A percentile compares a stretch with the other conserved stretches of the same genome.
phyloP scores from a whole-genome alignment of 2,113 vertebrate genomes.

The Microcebus jonahi region DNA sequence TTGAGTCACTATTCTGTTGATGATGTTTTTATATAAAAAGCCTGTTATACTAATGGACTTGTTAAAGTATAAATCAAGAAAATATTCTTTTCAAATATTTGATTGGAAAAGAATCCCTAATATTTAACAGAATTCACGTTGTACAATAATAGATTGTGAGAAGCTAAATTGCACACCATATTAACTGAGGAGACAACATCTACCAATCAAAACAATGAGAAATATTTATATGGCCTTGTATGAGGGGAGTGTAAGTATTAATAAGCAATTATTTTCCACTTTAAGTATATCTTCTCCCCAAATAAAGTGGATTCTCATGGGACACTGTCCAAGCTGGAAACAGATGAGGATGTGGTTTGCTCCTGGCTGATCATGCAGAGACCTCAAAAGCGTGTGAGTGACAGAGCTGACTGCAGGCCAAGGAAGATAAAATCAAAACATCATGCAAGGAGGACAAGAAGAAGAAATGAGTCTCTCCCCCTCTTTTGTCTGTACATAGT shows the following conservation, averaged over 20 bases:
- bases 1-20: constrained; percentile 55
- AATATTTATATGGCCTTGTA: constrained; percentile 79
- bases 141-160: constrained; percentile 72
- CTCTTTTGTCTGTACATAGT: not conserved
- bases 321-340: not conserved
- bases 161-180: constrained; percentile 71
- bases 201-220: constrained; percentile 77
- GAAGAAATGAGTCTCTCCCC: not conserved
- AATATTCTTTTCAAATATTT: constrained; percentile 69
- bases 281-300: constrained; percentile 25
- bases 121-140: constrained; percentile 74
- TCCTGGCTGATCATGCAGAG: not conserved
- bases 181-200: constrained; percentile 78
- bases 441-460: not conserved
- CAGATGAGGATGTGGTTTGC: not conserved
- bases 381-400: not conserved
- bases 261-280: constrained; percentile 82
- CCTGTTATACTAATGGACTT: constrained; percentile 68
- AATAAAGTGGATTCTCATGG: not conserved
- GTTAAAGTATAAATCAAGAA: constrained; percentile 72
- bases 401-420: not conserved
- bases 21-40: constrained; percentile 77
- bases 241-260: constrained; percentile 77
- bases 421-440: not conserved
- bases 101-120: constrained; percentile 74